phyloP scores from a whole-genome alignment of 2,113 vertebrate species.

The Orientallactaga bullata region DNA sequence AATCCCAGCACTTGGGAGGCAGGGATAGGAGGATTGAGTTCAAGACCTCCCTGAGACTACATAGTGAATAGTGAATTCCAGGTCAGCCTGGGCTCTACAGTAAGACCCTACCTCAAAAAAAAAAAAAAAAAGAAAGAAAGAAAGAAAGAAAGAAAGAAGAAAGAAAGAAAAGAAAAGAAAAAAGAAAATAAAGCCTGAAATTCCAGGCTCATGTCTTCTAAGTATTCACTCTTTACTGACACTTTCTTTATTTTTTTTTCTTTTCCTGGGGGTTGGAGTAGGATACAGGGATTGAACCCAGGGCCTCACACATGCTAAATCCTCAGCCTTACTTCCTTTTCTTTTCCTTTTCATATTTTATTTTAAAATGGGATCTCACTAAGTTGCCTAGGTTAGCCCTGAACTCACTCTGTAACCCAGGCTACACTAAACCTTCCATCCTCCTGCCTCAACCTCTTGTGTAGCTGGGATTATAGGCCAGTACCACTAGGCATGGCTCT shows the following conservation, averaged over 20 bases:
- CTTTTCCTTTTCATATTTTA: not conserved
- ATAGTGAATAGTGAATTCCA: too few relatives aligned
- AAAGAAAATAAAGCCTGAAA: not conserved
- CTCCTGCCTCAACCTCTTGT: not conserved
- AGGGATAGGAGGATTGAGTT: too few relatives aligned
- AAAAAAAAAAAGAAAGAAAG: too few relatives aligned
- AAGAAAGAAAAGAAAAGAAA: too few relatives aligned
- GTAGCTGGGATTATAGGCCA: not conserved
- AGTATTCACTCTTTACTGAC: not conserved
- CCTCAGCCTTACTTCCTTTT: not conserved
- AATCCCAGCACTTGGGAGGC: too few relatives aligned
- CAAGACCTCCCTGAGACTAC: too few relatives aligned
- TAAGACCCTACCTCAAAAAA: too few relatives aligned
- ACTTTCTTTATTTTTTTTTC: not conserved
- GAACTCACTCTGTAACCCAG: not conserved
- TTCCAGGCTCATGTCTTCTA: conserved; percentile 17
- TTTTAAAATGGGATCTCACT: not conserved
- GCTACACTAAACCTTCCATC: not conserved
- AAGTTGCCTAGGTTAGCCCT: not conserved
- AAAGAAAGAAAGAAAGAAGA: too few relatives aligned
- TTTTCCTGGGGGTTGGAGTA: not conserved
- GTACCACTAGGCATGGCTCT: not conserved
- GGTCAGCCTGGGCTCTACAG: too few relatives aligned
- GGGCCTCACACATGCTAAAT: not conserved
- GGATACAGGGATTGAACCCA: not conserved